Base-by-base conservation (phyloP, 2,888 invertebrate genomes). In the Sarcophaga carnaria region DNA sequence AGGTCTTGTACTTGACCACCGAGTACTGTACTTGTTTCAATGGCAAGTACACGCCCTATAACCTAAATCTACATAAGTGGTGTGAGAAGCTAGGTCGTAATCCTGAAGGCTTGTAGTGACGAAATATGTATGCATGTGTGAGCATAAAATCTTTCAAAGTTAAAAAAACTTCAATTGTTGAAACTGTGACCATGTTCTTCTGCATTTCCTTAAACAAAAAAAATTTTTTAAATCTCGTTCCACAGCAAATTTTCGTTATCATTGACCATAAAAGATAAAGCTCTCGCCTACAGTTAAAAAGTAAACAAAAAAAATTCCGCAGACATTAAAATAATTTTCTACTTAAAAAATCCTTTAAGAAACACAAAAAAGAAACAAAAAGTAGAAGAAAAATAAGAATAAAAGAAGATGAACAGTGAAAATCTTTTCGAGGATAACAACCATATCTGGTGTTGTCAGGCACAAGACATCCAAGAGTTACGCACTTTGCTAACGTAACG, bases 361-460 rank as follows among this genome's bases (percentile, higher is more conserved):
- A 71, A 75, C 60, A 20, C 11, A 27, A 27, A 63, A 22, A 75
- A 20, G 3, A 75, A 64, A 71, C 54, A 70, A 54, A 62, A 37
- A 62, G 22, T 20, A 20, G 20, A 27, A 37, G 0, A 47, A 20
- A 12, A 45, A 20, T 3, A 66, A 20, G n/a, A 62, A 12, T 14
- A 54, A 4, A 20, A 20, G 47, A 8, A 45, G 47, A 45, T 70
- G 49, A 81, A 70, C 37, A 64, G n/a, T 37, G 60, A 69, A 20
- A 62, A n/a, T 71, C 27, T 60, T 14, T 80, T 54, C 64, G 59
- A 72, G 75, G 76, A 62, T 81, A 63, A 76, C 81, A 83, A 72
- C 17, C 78, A 63, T 81, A 74, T 70, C 80, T 79, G 83, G 2
- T 75, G 71, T 69, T 83, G 75, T 75, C 83, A 67, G 81, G 60